Evolutionary conservation across 2,797 vertebrate genomes (phyloP).

Genomic region (Adrianichthys oophorus): DNA sequence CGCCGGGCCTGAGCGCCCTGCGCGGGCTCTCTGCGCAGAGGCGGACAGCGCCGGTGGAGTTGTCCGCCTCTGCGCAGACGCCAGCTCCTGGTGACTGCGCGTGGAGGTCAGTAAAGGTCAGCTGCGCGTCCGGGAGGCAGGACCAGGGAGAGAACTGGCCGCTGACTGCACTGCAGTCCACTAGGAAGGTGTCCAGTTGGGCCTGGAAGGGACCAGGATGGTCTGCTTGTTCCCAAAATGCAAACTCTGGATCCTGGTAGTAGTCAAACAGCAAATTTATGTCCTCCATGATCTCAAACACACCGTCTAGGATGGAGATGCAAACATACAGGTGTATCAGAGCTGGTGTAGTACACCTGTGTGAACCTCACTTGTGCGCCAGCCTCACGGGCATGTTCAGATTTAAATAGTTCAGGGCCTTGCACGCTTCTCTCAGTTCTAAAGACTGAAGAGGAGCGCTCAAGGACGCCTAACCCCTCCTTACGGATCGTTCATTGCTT

Average conservation of each 20-base stretch:
- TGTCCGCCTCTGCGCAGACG: slow-evolving; percentile 70
- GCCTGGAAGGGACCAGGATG: slow-evolving; percentile 61
- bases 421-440: slow-evolving; percentile 54
- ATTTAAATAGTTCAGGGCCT: slow-evolving; percentile 73
- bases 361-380: slow-evolving; percentile 35
- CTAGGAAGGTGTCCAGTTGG: slow-evolving; percentile 68
- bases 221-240: slow-evolving; percentile 77
- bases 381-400: slow-evolving; percentile 29
- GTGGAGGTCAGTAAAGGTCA: slow-evolving; percentile 64
- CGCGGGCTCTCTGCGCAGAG: slow-evolving; percentile 36
- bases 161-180: slow-evolving; percentile 61
- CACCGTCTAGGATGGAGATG: too few relatives aligned
- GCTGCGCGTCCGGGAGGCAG: slow-evolving; percentile 67
- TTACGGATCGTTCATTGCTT: slow-evolving; percentile 64
- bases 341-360: slow-evolving; percentile 4
- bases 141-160: slow-evolving; percentile 65
- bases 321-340: too few relatives aligned
- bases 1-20: slow-evolving; percentile 32
- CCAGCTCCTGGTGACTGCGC: slow-evolving; percentile 52
- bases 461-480: slow-evolving; percentile 62
- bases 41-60: slow-evolving; percentile 41
- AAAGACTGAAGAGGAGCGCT: slow-evolving; percentile 70
- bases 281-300: slow-evolving; percentile 69
- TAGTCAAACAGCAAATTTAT: slow-evolving; percentile 57
- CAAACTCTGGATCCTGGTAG: slow-evolving; percentile 72